These are phyloP conservation scores for Dexiosoma caninum DNA, from an alignment of 2,888 invertebrate genomes.

Conservation along the genomic window DNA sequence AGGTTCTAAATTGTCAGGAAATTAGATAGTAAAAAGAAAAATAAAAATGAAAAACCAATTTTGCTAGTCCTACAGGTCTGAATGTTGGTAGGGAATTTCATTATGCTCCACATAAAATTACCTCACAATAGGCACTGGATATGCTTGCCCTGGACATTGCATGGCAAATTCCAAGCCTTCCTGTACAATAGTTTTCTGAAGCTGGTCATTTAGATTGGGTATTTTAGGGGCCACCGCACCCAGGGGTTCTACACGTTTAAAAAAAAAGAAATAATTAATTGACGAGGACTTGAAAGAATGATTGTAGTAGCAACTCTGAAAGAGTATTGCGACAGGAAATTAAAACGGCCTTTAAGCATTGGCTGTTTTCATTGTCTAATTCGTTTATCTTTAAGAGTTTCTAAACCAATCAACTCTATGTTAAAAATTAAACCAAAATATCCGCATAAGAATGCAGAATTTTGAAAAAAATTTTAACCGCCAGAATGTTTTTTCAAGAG, in stretches of 20 bases:
- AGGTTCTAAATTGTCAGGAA: constrained; percentile 76
- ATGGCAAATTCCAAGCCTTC: constrained; percentile 80
- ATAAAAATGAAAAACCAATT: background rate
- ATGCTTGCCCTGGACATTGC: constrained; percentile 86
- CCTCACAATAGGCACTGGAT: constrained; percentile 86
- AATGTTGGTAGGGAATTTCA: constrained; percentile 32
- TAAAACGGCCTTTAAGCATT: no score
- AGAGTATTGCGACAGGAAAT: no score
- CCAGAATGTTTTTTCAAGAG: constrained; percentile 51
- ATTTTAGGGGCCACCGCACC: constrained; percentile 81
- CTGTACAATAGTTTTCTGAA: constrained; percentile 77
- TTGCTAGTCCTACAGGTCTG: background rate
- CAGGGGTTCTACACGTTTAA: constrained; percentile 74
- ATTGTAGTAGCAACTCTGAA: no score
- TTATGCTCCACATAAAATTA: constrained; percentile 50
- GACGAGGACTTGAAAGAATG: no score
- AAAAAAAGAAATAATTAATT: no score
- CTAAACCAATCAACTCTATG: no score
- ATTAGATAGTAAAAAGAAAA: no score
- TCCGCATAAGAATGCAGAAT: background rate
- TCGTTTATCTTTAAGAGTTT: no score
- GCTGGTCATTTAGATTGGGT: constrained; percentile 78
- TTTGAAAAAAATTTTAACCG: background rate
- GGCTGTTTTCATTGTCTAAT: no score
- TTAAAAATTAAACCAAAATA: background rate